Percentiles rank a stretch among this genome's conserved stretches.
Evolutionary conservation across 2,113 vertebrate species (phyloP).

Genomic region (Oxyura jamaicensis): DNA sequence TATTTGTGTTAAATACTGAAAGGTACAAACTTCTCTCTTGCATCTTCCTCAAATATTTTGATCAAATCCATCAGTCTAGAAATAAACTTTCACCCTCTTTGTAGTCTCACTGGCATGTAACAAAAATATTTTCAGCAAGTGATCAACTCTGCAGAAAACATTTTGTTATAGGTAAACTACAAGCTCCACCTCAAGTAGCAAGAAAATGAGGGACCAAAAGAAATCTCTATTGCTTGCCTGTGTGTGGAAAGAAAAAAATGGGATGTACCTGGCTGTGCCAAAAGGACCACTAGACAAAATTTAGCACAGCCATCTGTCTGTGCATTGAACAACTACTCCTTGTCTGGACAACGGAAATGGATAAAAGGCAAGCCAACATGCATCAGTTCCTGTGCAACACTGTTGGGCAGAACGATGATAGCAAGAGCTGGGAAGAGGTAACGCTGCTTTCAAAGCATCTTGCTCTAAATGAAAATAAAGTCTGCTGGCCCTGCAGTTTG

Average conservation of each 20-base stretch:
- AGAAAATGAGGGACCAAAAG: not conserved
- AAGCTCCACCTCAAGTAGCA: not conserved
- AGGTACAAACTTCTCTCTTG: constrained; percentile 35
- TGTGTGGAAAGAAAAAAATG: not conserved
- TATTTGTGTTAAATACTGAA: constrained; percentile 40
- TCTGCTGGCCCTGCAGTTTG: not conserved
- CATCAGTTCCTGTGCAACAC: not conserved
- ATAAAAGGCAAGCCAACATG: not conserved
- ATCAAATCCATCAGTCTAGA: not conserved
- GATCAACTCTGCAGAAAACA: not conserved
- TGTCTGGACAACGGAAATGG: not conserved
- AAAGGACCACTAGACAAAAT: not conserved
- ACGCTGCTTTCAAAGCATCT: not conserved
- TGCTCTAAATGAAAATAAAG: not conserved
- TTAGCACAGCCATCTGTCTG: not conserved
- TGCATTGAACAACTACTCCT: no score
- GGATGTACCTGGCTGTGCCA: not conserved
- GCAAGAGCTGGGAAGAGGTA: not conserved
- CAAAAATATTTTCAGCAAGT: not conserved
- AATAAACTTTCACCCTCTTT: not conserved
- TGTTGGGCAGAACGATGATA: not conserved
- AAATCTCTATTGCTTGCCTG: not conserved
- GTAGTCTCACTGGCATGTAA: not conserved
- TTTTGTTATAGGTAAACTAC: not conserved
- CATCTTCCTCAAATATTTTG: constrained; percentile 16